These are phyloP conservation scores for Erithacus rubecula DNA, from an alignment of 2,797 vertebrate genomes.

Conservation along the genomic window DNA sequence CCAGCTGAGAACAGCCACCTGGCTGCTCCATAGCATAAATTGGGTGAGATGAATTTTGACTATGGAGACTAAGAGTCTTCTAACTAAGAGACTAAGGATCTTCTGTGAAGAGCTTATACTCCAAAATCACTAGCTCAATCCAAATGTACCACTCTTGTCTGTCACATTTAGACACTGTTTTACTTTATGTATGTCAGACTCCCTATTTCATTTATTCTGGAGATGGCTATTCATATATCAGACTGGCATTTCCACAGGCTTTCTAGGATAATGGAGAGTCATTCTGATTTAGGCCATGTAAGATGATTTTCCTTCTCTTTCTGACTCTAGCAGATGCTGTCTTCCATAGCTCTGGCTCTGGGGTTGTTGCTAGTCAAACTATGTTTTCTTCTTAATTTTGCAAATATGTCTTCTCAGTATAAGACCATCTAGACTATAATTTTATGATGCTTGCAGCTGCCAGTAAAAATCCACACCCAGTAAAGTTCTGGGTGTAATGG, in stretches of 20 bases:
- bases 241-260: not conserved
- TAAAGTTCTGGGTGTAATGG: not conserved
- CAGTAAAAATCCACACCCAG: not conserved
- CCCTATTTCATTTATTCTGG: not conserved
- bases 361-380: not conserved
- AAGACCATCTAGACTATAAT: not conserved
- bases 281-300: not conserved
- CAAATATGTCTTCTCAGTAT: not conserved
- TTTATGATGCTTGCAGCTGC: not conserved
- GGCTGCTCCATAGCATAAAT: not conserved
- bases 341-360: not conserved
- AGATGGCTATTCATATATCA: not conserved
- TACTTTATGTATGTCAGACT: not conserved
- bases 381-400: not conserved
- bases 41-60: not conserved
- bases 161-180: not conserved
- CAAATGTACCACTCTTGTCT: not conserved
- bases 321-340: not conserved
- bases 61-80: not conserved
- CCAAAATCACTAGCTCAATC: not conserved
- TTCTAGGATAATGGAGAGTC: not conserved
- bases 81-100: too few species aligned
- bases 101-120: not conserved
- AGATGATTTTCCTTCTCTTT: not conserved
- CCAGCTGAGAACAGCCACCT: not conserved